Evolutionary conservation across 2,888 invertebrate species (phyloP), one percentile per base, ranked within the genome.

Genomic region (Synanthedon vespiformis): DNA sequence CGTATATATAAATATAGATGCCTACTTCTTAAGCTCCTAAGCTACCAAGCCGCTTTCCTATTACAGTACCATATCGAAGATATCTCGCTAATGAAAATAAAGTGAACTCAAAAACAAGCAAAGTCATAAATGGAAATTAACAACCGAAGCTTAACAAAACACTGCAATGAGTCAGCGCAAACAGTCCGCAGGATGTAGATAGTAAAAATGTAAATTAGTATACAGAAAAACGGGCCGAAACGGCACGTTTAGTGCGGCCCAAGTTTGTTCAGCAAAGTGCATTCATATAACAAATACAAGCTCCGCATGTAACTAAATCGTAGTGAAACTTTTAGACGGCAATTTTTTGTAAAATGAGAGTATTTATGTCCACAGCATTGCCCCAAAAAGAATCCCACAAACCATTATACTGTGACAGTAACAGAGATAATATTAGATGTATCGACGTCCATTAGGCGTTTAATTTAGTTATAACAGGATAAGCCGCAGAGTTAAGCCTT

Each of bases 121-220:
- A 8, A 51, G 18, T 44, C 44, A 51, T 51, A 53, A 55, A 55
- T 55, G 44, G 49, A 44, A 53, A 55, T 55, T 55, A 53, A 49
- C 44, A 40, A 51, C 44, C 11, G 52, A 49, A 53, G 53, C 55
- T 53, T 51, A 41, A 55, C 53, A 53, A 49, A 50, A 48, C 13
- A 49, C 18, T 53, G 50, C 49, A 52, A 41, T 27, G 44, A 34
- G 51, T 44, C 44, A 44, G 44, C 44, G 44, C 40, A 44, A 40
- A 44, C 18, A 40, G 52, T 12, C 13, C 44, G 48, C 48, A 48
- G 18, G 48, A 22, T 48, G 16, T 16, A 50, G 61, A 67, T 69
- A 69, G 68, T 75, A 73, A 74, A 74, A 72, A 75, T 74, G 71
- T 65, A 74, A 74, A 74, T 74, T 70, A 59, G 61, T 53, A 16